These are phyloP conservation scores for Lamprotornis superbus DNA, from an alignment of 2,113 vertebrate genomes.

Conservation along the genomic window DNA sequence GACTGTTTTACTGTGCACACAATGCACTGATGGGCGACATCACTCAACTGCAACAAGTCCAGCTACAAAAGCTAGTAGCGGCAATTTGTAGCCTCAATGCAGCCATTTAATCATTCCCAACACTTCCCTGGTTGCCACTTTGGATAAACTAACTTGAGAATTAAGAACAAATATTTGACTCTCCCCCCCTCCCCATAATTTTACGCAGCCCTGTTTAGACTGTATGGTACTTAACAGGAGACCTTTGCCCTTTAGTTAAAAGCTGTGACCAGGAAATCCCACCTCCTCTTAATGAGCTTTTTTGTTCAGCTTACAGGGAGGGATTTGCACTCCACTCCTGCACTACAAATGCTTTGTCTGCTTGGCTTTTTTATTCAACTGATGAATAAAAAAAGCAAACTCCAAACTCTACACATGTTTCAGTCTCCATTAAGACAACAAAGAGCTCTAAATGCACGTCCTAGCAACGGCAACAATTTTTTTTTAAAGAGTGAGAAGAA, in stretches of 20 bases:
- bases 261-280: conserved; percentile 77
- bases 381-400: conserved; percentile 74
- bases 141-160: conserved; percentile 67
- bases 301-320: conserved; percentile 72
- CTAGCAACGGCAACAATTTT: conserved; percentile 30
- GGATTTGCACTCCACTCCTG: conserved; percentile 63
- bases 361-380: conserved; percentile 63
- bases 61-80: conserved; percentile 68
- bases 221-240: conserved; percentile 72
- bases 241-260: conserved; percentile 79
- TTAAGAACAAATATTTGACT: conserved; percentile 76
- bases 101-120: conserved; percentile 67
- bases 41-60: conserved; percentile 78
- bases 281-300: conserved; percentile 74
- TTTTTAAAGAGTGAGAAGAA: background rate
- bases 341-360: conserved; percentile 70
- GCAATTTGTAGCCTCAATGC: conserved; percentile 73
- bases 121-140: conserved; percentile 50
- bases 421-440: conserved; percentile 75
- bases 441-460: conserved; percentile 62
- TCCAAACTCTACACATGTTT: conserved; percentile 59
- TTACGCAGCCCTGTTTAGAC: conserved; percentile 73
- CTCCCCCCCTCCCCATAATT: conserved; percentile 45
- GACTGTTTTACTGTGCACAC: conserved; percentile 84
- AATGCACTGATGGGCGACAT: conserved; percentile 77